phyloP scores from a whole-genome alignment of 2,113 vertebrate species.

The Gobiocypris rarus region DNA sequence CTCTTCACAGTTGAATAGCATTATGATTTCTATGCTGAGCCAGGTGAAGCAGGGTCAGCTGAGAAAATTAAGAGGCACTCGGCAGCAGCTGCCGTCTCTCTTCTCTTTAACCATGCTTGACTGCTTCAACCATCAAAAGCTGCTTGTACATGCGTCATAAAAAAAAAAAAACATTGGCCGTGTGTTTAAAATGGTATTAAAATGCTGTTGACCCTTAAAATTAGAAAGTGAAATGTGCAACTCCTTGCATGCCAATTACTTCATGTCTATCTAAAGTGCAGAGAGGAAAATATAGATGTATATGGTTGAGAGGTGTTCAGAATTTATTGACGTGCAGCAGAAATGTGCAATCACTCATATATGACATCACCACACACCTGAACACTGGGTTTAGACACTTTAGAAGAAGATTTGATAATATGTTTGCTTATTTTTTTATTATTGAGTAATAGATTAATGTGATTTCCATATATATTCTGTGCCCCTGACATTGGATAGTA shows the following conservation, averaged over 20 bases:
- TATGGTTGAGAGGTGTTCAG: slow-evolving; percentile 39
- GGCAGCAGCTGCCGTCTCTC: slow-evolving; percentile 95
- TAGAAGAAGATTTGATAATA: neutral
- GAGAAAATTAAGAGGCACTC: slow-evolving; percentile 95
- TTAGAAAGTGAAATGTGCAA: slow-evolving; percentile 87
- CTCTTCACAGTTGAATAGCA: slow-evolving; percentile 95
- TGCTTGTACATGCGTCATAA: slow-evolving; percentile 95
- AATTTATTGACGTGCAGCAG: slow-evolving; percentile 48
- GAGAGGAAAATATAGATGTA: slow-evolving; percentile 50
- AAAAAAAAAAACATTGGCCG: slow-evolving; percentile 83
- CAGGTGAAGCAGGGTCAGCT: slow-evolving; percentile 96
- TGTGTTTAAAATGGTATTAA: slow-evolving; percentile 93
- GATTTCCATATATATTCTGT: neutral
- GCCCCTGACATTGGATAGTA: too few species aligned
- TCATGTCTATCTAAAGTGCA: slow-evolving; percentile 76
- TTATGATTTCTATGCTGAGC: slow-evolving; percentile 96
- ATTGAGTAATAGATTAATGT: neutral
- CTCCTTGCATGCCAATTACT: slow-evolving; percentile 88
- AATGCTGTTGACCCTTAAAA: slow-evolving; percentile 91
- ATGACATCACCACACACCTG: slow-evolving; percentile 45
- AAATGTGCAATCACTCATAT: slow-evolving; percentile 50
- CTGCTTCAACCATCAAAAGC: slow-evolving; percentile 97
- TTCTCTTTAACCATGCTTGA: slow-evolving; percentile 99
- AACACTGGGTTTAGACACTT: neutral
- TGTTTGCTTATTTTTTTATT: neutral